Evolutionary conservation across 1,140 invertebrate species (phyloP).

Genomic region (Dreissena polymorpha): DNA sequence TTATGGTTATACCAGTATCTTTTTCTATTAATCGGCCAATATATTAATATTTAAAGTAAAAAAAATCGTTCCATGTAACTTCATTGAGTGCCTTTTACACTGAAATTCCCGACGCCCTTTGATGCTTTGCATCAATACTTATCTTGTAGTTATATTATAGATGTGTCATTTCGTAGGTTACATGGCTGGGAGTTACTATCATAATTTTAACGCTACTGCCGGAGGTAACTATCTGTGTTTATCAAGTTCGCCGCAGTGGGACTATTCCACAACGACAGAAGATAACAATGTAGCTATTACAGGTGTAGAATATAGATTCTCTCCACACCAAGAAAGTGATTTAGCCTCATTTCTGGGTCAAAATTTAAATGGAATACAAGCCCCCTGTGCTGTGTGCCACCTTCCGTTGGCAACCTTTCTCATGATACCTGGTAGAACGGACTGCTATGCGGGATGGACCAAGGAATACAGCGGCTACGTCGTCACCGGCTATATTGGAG

Average conservation of each 20-base stretch:
- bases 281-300: conserved; percentile 6
- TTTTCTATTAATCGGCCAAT: too few species aligned
- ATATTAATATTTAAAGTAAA: too few species aligned
- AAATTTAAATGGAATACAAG: conserved; percentile 5
- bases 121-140: too few species aligned
- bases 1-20: too few species aligned
- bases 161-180: too few species aligned
- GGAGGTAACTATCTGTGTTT: too few species aligned
- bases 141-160: too few species aligned
- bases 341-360: not conserved
- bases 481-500: conserved; percentile 16
- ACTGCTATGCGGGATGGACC: conserved; percentile 51
- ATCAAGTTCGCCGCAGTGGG: conserved; percentile 8
- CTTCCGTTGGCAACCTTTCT: conserved; percentile 14
- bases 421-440: conserved; percentile 54
- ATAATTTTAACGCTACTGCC: too few species aligned
- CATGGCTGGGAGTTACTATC: too few species aligned
- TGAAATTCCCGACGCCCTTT: too few species aligned
- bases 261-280: conserved; percentile 12
- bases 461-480: conserved; percentile 56
- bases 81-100: too few species aligned
- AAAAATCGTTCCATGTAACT: too few species aligned
- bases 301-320: conserved; percentile 33
- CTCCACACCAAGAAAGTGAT: not conserved
- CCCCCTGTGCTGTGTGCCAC: conserved; percentile 51